Percentiles rank a stretch among this genome's conserved stretches.
Conservation (phyloP, 2,113 vertebrate species). For the Nannobrachium achirus region DNA sequence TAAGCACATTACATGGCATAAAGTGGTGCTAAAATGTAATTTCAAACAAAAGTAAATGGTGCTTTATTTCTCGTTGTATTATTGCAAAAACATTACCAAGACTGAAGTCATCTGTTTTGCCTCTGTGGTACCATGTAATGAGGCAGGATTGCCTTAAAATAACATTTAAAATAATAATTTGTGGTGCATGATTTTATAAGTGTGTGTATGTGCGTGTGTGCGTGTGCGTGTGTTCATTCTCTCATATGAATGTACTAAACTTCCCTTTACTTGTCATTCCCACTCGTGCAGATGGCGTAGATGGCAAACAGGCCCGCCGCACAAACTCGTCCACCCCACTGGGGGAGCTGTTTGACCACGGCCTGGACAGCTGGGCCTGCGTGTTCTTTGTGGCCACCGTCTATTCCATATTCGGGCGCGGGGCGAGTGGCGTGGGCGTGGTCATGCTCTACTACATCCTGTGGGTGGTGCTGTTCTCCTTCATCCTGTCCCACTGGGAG, state of each 20-base stretch:
- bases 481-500: conserved; percentile 99
- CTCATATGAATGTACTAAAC: background rate
- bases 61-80: no score
- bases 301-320: conserved; percentile 95
- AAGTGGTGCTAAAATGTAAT: no score
- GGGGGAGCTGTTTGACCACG: conserved; percentile 98
- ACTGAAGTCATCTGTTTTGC: no score
- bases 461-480: conserved; percentile 98
- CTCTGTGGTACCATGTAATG: no score
- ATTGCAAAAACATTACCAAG: no score
- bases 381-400: conserved; percentile 96
- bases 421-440: conserved; percentile 88
- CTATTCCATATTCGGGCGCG: conserved; percentile 96
- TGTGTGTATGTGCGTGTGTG: background rate
- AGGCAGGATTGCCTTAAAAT: no score
- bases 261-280: background rate
- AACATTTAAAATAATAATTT: no score
- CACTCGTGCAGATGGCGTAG: conserved; percentile 87
- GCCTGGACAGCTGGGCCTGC: conserved; percentile 97
- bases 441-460: conserved; percentile 90
- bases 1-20: no score
- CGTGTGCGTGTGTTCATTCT: background rate
- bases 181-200: background rate
- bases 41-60: no score
- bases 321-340: conserved; percentile 96